Evolutionary conservation across 2,888 invertebrate species (phyloP), one percentile per base, ranked within the genome.

Genomic region (Xylophagus ater): DNA sequence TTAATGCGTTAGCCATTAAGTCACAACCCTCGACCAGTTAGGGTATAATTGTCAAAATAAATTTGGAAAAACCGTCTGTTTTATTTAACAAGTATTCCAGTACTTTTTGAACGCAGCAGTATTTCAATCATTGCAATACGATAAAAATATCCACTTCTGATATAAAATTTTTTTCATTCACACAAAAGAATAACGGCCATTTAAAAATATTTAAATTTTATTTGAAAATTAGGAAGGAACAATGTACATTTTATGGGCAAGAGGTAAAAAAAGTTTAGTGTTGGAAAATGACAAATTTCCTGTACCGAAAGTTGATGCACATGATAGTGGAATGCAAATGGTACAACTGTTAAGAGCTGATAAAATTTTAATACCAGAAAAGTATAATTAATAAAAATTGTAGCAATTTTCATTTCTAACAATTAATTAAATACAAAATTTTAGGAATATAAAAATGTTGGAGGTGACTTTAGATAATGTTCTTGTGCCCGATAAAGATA

Each of bases 211-310:
- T 34, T 29, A 34, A 26, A 29, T 15, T 23, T 29, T 47, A 33
- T 41, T 52, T 54, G 4, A 54, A 10, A 17, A 15, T 10, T 9
- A 90, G 88, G 84, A 86, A 58, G 92, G 87, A 17, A 92, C 92
- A 19, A 85, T 86, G 42, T 89, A 90, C 58, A 63, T 92, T 4
- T 74, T 89, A 2, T 92, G 89, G 87, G 76, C 85, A 1, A 73
- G 75, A 47, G 90, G 89, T 1, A 62, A 66, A n/a, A 83, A 83
- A 40, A 81, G 79, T 17, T 59, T 89, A 7, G 49, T 57, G 4
- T 53, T 64, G 18, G 59, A 60, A 45, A 59, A 62, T 49, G 57
- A 60, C 47, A 59, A 61, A 49, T 57, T 62, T 36, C 54, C 55
- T 3, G 48, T 60, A 35, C 64, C 64, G 15, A 57, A 60, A 49